These are phyloP conservation scores for Chrysogorgia sp. DNA, from an alignment of 92 coral and sea anemone species.

Conservation along the genomic window DNA sequence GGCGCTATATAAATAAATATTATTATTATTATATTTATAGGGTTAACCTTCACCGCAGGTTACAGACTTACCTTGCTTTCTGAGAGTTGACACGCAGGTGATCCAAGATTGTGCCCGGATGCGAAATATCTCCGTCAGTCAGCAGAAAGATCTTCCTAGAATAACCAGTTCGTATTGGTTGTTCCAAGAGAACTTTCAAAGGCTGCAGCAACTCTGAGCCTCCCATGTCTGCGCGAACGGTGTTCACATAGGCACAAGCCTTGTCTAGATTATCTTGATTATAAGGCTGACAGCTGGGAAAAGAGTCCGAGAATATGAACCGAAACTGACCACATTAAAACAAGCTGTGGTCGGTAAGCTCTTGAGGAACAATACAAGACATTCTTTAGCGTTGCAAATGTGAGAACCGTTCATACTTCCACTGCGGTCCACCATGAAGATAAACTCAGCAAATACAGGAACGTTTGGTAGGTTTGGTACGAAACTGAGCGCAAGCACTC, in stretches of 20 bases:
- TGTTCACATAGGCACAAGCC: slow-evolving; percentile 75
- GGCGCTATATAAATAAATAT: too few relatives aligned
- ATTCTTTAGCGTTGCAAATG: slow-evolving; percentile 90
- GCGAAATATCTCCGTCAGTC: slow-evolving; percentile 90
- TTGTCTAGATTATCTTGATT: slow-evolving; percentile 69
- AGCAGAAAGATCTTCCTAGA: slow-evolving; percentile 75
- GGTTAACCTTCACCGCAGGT: slow-evolving; percentile 3
- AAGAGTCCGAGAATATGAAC: slow-evolving; percentile 85
- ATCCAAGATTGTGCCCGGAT: slow-evolving; percentile 81
- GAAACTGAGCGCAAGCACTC: slow-evolving; percentile 82
- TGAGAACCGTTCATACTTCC: slow-evolving; percentile 97
- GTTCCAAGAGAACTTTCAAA: slow-evolving; percentile 79
- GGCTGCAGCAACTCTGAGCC: slow-evolving; percentile 88
- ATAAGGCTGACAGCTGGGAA: slow-evolving; percentile 80
- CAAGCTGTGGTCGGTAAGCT: slow-evolving; percentile 78
- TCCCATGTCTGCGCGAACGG: slow-evolving; percentile 92
- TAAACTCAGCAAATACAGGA: slow-evolving; percentile 65
- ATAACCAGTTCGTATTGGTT: slow-evolving; percentile 76
- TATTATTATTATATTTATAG: too few relatives aligned
- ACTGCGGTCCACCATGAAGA: slow-evolving; percentile 94
- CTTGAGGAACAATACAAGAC: slow-evolving; percentile 77
- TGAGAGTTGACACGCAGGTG: slow-evolving; percentile 73
- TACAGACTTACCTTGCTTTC: slow-evolving; percentile 78
- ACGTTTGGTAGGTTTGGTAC: slow-evolving; percentile 68
- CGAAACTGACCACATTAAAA: slow-evolving; percentile 87